Percentiles rank a stretch among this genome's conserved stretches.
These are phyloP conservation scores for Nomada fucata DNA, from an alignment of 2,888 invertebrate genomes.

Conservation along the genomic window DNA sequence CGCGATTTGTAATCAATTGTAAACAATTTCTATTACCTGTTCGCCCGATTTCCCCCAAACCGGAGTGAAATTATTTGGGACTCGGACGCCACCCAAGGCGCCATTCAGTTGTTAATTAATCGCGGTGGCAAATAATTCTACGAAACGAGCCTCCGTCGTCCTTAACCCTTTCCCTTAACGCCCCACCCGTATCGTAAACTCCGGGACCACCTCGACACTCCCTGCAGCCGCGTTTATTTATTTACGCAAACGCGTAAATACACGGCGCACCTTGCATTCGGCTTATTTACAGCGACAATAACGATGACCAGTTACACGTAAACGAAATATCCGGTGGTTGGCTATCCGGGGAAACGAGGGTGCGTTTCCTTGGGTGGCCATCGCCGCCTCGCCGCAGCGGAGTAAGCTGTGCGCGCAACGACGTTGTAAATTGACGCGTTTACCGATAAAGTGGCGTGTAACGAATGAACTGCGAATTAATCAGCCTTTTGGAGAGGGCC, in stretches of 20 bases:
- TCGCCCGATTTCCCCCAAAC: too few relatives aligned
- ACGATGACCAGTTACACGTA: slow-evolving; percentile 28
- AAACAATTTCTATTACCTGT: too few relatives aligned
- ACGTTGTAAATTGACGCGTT: slow-evolving; percentile 57
- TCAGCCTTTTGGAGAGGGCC: slow-evolving; percentile 36
- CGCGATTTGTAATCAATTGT: too few relatives aligned
- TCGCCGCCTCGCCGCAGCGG: not conserved
- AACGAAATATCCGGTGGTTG: not conserved
- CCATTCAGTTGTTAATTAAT: too few relatives aligned
- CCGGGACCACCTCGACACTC: not conserved
- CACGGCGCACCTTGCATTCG: slow-evolving; percentile 9
- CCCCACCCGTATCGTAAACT: not conserved
- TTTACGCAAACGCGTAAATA: slow-evolving; percentile 46
- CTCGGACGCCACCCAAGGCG: too few relatives aligned
- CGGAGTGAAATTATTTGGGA: too few relatives aligned
- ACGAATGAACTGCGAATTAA: slow-evolving; percentile 53
- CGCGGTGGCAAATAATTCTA: too few relatives aligned
- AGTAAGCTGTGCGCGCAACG: slow-evolving; percentile 29
- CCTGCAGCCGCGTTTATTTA: slow-evolving; percentile 39
- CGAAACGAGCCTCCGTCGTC: too few relatives aligned
- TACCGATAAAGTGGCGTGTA: slow-evolving; percentile 61
- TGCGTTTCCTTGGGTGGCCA: slow-evolving; percentile 48
- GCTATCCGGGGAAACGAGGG: not conserved
- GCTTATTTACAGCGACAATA: slow-evolving; percentile 57
- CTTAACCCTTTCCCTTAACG: not conserved